These are phyloP conservation scores for Malurus cyaneus DNA, from an alignment of 2,113 vertebrate species.

Conservation along the genomic window DNA sequence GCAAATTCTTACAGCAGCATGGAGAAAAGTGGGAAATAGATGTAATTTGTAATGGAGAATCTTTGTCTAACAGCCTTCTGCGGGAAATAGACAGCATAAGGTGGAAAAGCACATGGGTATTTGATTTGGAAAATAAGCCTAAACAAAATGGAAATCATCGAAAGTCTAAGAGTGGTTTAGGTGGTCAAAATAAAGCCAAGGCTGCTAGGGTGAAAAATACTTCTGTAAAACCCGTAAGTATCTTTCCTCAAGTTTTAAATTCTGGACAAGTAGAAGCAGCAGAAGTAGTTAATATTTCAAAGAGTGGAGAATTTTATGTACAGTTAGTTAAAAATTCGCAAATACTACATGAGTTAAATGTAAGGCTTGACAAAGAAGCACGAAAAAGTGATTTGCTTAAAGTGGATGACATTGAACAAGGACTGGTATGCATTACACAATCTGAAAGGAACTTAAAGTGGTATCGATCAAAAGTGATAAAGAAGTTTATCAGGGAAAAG, in stretches of 20 bases:
- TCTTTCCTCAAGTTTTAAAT: slow-evolving; percentile 37
- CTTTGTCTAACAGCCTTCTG: slow-evolving; percentile 42
- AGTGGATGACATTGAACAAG: slow-evolving; percentile 65
- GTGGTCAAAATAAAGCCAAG: background rate
- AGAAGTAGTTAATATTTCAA: slow-evolving; percentile 67
- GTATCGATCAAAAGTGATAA: slow-evolving; percentile 72
- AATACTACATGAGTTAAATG: slow-evolving; percentile 49
- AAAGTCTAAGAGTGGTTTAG: background rate
- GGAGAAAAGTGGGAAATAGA: slow-evolving; percentile 77
- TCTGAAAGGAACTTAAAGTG: slow-evolving; percentile 62
- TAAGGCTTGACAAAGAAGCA: slow-evolving; percentile 51
- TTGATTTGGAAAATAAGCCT: background rate
- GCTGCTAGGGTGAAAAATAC: background rate
- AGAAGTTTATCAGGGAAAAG: slow-evolving; percentile 19
- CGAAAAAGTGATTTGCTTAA: slow-evolving; percentile 7
- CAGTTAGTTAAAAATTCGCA: slow-evolving; percentile 64
- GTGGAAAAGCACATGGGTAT: background rate
- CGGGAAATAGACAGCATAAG: background rate
- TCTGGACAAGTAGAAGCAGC: slow-evolving; percentile 68
- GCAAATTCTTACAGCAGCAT: slow-evolving; percentile 76
- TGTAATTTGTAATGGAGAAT: slow-evolving; percentile 66
- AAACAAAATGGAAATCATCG: background rate
- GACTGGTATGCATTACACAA: slow-evolving; percentile 75
- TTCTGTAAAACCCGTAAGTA: background rate
- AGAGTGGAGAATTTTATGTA: slow-evolving; percentile 71